Conservation (phyloP, 2,797 vertebrate species). For the Myripristis murdjan region DNA sequence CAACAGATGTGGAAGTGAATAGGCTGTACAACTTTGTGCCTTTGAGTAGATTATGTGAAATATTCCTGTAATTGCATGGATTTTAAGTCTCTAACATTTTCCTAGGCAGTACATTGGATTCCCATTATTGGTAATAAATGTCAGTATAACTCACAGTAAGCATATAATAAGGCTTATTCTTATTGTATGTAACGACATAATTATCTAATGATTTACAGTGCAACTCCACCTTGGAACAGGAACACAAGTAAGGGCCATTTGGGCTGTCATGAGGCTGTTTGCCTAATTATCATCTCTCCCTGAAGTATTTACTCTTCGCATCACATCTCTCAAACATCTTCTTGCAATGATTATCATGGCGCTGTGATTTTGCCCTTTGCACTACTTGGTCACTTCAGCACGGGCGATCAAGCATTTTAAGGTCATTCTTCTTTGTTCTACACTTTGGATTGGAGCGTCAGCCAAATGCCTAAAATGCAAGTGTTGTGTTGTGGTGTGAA, state of each 20-base stretch:
- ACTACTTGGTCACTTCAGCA: no score
- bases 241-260: constrained; percentile 3
- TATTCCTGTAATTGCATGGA: background rate
- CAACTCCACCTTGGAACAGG: constrained; percentile 14
- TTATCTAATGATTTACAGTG: background rate
- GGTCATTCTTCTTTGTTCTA: no score
- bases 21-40: no score
- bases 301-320: no score
- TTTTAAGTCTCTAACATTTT: constrained; percentile 3
- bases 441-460: background rate
- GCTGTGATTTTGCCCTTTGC: constrained; percentile 7
- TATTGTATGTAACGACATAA: background rate
- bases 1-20: background rate
- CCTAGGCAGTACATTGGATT: background rate
- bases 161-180: background rate
- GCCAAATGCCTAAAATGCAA: background rate
- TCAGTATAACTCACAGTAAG: background rate
- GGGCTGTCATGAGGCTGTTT: constrained; percentile 3
- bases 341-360: background rate
- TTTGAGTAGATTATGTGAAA: no score
- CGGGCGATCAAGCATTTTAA: no score
- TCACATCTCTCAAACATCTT: background rate
- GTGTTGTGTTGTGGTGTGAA: background rate
- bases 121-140: background rate
- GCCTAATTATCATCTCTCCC: constrained; percentile 18